Evolutionary conservation across 2,113 vertebrate genomes (phyloP).

Genomic region (Calidris pygmaea): DNA sequence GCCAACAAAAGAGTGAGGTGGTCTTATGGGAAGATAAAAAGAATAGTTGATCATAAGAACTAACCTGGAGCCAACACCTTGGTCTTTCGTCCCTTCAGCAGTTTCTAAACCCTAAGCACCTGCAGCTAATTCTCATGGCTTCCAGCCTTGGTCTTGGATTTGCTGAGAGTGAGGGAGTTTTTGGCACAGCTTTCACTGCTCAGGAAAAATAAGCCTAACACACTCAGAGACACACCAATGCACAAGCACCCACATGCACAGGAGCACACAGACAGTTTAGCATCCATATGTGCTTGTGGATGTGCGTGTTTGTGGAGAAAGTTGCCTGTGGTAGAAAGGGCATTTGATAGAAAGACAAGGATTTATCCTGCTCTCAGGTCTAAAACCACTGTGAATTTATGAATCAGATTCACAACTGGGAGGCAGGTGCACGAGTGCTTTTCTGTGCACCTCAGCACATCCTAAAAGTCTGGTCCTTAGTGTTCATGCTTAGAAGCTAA

Average conservation of each 20-base stretch:
- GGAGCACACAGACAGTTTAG: background rate
- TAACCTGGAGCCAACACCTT: conserved; percentile 88
- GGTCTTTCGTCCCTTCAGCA: conserved; percentile 87
- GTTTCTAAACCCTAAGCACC: conserved; percentile 86
- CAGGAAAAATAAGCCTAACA: conserved; percentile 30
- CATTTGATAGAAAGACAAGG: background rate
- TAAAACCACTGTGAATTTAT: background rate
- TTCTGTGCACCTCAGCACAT: background rate
- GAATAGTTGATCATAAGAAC: conserved; percentile 89
- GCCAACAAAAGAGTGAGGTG: conserved; percentile 73
- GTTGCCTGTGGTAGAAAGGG: background rate
- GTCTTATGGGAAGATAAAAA: conserved; percentile 80
- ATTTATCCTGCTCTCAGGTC: background rate
- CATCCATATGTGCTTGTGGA: background rate
- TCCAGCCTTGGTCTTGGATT: conserved; percentile 75
- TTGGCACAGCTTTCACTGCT: conserved; percentile 49
- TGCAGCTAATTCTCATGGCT: conserved; percentile 86
- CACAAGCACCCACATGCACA: rapidly evolving
- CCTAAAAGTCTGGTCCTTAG: background rate
- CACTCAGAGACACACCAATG: rapidly evolving
- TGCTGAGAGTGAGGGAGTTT: conserved; percentile 66
- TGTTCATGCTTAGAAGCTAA: background rate
- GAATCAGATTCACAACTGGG: background rate
- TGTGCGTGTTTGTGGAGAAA: background rate
- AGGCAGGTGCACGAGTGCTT: background rate